Evolutionary conservation across 2,113 vertebrate species (phyloP), one percentile per base, ranked within the genome.

Genomic region (Eleginops maclovinus): DNA sequence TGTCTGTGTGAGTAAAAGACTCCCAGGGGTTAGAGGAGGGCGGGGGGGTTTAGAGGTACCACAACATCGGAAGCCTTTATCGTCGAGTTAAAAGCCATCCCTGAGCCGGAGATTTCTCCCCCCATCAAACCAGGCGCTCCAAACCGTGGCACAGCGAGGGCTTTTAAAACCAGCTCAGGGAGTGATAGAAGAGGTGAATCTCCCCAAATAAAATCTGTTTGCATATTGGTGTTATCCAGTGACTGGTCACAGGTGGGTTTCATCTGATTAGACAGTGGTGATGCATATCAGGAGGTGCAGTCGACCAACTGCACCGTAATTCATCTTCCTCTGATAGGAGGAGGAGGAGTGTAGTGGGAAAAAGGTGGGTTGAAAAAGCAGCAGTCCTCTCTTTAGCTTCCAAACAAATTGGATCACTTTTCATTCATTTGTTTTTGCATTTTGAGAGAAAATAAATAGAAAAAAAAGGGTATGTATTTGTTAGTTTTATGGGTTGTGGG

Each of bases 1-100:
- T 93, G 91, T 91, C 78, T 87, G 68, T 87, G 86, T 84, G 78
- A 88, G 87, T 91, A 91, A 92, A 94, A 92, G 87, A 91, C 87
- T 93, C 92, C 84, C 84, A 87, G 77, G 86, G 89, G 89, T 86
- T 67, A 66, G 80, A 64, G 78, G 55, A 51, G 53, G 66, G 75
- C 8, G 12, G 15, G 15, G 54, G 73, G 70, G 41, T 49, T 79
- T 76, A 77, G 82, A 55, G 12, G 80, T 76, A 85, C 67, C 83
- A 83, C 86, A 88, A 87, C 89, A 90, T 87, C 62, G 81, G 78
- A 82, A 90, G 67, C 72, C 88, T 91, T 90, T 82, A 88, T 92
- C 65, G 22, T 61, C 1, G 71, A 89, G 81, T 83, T 88, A 83
- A 86, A 90, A 91, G 89, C 81, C 51, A 59, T 82, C 69, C 82